phyloP scores from a whole-genome alignment of 1,140 invertebrate species.

The Drosophila azteca region DNA sequence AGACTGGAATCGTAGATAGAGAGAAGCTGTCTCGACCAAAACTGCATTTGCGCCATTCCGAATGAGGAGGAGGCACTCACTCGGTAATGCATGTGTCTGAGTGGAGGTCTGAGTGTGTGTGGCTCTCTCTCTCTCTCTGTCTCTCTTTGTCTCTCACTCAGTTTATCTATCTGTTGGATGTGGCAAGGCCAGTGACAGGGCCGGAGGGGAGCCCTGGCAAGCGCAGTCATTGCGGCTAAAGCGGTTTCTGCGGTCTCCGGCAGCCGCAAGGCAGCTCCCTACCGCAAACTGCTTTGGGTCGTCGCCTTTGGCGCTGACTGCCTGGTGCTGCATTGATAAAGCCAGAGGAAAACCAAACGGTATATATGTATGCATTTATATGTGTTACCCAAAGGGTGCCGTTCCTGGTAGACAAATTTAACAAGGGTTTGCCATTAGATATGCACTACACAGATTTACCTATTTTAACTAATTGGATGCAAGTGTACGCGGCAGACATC shows the following conservation, averaged over 20 bases:
- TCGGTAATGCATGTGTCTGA: slow-evolving; percentile 11
- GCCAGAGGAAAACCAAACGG: not conserved
- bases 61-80: slow-evolving; percentile 26
- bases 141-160: slow-evolving; percentile 19
- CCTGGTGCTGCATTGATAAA: slow-evolving; percentile 56
- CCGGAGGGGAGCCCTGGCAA: slow-evolving; percentile 40
- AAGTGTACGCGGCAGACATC: no score
- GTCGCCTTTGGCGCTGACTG: slow-evolving; percentile 48
- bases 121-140: not conserved
- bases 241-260: slow-evolving; percentile 52
- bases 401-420: no score
- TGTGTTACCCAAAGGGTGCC: no score
- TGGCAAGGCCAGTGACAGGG: slow-evolving; percentile 1
- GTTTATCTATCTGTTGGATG: slow-evolving; percentile 6
- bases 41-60: slow-evolving; percentile 41
- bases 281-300: slow-evolving; percentile 50
- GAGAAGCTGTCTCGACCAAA: slow-evolving; percentile 26
- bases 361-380: no score
- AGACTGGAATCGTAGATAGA: not conserved
- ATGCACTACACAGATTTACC: no score
- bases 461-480: no score
- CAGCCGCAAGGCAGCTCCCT: slow-evolving; percentile 31
- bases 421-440: no score
- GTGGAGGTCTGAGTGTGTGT: slow-evolving; percentile 7
- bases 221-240: slow-evolving; percentile 60